Evolutionary conservation across 2,797 vertebrate genomes (phyloP).

Genomic region (Otus scops): DNA sequence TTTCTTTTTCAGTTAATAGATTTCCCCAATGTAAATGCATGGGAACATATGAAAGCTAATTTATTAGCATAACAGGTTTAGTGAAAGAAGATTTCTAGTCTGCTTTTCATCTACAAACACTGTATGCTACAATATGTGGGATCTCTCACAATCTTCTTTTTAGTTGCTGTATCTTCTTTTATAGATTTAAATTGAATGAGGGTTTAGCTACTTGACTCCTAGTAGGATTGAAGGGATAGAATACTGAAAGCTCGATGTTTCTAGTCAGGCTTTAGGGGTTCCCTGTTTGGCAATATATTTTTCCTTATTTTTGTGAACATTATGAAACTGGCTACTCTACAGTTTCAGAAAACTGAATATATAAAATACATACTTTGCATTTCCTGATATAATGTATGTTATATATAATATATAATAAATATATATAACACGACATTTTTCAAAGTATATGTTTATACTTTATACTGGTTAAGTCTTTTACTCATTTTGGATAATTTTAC

Average conservation of each 20-base stretch:
- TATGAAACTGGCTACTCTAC: neutral
- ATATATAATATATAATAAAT: neutral
- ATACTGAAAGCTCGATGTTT: neutral
- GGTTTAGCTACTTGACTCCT: neutral
- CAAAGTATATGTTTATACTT: neutral
- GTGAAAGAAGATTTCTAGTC: neutral
- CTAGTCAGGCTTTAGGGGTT: neutral
- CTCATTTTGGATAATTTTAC: neutral
- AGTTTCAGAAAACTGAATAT: neutral
- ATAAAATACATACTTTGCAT: neutral
- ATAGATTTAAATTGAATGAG: neutral
- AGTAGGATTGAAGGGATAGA: neutral
- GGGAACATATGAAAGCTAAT: neutral
- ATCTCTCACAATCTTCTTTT: neutral
- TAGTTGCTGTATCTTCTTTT: neutral
- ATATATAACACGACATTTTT: neutral
- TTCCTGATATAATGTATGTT: neutral
- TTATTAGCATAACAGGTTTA: neutral
- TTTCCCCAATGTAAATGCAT: neutral
- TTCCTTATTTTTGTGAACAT: neutral
- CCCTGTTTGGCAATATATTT: neutral
- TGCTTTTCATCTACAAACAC: neutral
- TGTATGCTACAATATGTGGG: neutral
- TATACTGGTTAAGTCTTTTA: neutral
- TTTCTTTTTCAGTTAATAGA: neutral